These are phyloP conservation scores for Parauchenoglanis ngamensis DNA, from an alignment of 2,797 vertebrate genomes.

Conservation along the genomic window DNA sequence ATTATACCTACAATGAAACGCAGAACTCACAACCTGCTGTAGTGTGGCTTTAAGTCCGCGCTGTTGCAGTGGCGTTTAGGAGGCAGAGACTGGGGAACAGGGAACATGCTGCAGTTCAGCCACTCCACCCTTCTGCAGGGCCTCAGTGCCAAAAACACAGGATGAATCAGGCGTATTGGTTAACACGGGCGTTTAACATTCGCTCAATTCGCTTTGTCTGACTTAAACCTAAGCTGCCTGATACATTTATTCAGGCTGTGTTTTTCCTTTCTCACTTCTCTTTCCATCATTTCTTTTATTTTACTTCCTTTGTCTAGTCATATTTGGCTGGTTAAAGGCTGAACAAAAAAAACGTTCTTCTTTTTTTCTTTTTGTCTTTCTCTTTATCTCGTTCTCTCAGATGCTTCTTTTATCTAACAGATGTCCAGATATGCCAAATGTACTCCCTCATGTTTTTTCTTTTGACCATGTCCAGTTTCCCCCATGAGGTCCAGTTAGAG, in stretches of 20 bases:
- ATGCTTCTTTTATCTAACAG: not conserved
- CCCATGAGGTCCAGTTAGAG: conserved; percentile 37
- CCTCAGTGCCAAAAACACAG: conserved; percentile 44
- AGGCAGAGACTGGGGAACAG: conserved; percentile 17
- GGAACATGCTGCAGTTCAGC: not conserved
- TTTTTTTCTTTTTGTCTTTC: conserved; percentile 7
- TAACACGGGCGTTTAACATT: not conserved
- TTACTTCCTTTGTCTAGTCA: not conserved
- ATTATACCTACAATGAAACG: too few species aligned
- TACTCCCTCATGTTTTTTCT: conserved; percentile 7
- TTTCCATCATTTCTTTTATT: not conserved
- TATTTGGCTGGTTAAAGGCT: not conserved
- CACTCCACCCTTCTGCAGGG: conserved; percentile 45
- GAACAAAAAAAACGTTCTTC: too few species aligned
- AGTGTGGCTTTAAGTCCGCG: too few species aligned
- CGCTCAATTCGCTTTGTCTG: not conserved
- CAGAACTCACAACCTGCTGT: too few species aligned
- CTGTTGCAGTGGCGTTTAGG: not conserved
- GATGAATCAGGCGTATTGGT: conserved; percentile 32
- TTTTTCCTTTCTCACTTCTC: not conserved
- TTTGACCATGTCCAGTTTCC: not conserved
- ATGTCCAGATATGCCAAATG: conserved; percentile 22
- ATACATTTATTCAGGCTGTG: not conserved
- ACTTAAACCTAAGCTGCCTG: not conserved
- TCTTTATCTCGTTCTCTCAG: not conserved